A percentile compares a stretch with the other conserved stretches of the same genome.
Conservation (phyloP, 1,140 invertebrate species). For the Acromyrmex echinatior region DNA sequence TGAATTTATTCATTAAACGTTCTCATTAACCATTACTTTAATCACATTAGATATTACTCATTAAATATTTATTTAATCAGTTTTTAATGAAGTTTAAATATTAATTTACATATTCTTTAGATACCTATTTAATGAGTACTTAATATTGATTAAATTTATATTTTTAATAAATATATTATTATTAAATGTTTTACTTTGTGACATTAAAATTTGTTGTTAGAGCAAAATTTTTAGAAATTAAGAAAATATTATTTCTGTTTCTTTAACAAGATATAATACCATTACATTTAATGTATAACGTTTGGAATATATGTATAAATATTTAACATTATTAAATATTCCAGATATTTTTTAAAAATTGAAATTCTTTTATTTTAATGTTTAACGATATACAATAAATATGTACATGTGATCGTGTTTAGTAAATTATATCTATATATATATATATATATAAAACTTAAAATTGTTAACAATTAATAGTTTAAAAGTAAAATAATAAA, state of each 20-base stretch:
- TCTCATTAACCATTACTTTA: neutral
- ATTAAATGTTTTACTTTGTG: neutral
- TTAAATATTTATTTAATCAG: neutral
- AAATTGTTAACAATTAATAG: too few species aligned
- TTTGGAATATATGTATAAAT: neutral
- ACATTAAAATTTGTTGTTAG: neutral
- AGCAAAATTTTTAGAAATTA: neutral
- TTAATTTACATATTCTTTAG: neutral
- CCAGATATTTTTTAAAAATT: neutral
- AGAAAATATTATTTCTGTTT: neutral
- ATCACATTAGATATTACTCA: neutral
- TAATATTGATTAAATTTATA: conserved; percentile 4
- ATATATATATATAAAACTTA: neutral
- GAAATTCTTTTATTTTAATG: neutral
- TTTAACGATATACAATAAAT: neutral
- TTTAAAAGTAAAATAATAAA: too few species aligned
- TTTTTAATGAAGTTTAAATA: neutral
- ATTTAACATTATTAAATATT: neutral
- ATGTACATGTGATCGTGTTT: neutral
- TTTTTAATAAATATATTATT: neutral
- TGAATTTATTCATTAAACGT: neutral
- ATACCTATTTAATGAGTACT: conserved; percentile 6
- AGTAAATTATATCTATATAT: neutral
- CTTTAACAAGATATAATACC: too few species aligned
- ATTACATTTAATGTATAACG: too few species aligned